Evolutionary conservation across 2,888 invertebrate species (phyloP), one percentile per base, ranked within the genome.

Genomic region (Rosalia funebris): DNA sequence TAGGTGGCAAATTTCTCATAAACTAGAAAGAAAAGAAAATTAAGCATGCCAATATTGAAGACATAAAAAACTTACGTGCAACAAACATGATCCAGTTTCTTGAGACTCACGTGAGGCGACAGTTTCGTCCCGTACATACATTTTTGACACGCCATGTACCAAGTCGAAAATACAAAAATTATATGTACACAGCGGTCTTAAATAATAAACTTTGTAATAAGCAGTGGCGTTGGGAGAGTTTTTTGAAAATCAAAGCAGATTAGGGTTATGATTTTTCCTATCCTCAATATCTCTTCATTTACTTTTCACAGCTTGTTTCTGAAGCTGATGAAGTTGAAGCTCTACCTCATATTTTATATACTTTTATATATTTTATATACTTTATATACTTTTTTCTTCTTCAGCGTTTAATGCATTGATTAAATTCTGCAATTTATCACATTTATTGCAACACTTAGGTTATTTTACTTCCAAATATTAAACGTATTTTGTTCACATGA

Each of bases 51-150:
- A 47, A 25, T 5, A 47, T 34, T 47, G 12, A 34, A 47, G 7
- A 47, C 15, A 47, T 39, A 47, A 25, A 47, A 47, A 15, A 47
- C 10, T 32, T 47, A 47, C 47, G 2, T 50, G 32, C 10, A 50
- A 39, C 19, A 52, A 39, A 41, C 52, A 52, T 3, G 15, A 41
- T 15, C 31, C 52, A 31, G 39, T 41, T 39, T 52, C 39, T 16
- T 41, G 31, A 10, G 41, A 52, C 25, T 37, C 50, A 7, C 50
- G 36, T 14, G 37, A 39, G 9, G 39, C 50, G 37, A 20, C 25
- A 36, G 39, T 39, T 50, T 50, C 50, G 20, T 50, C 19, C 50
- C 50, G 36, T 39, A 50, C 17, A 39, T 20, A 50, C 50, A 50
- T 50, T 37, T 19, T 37, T 37, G 50, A 17, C 12, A 37, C 32